Conservation (phyloP, 2,797 vertebrate genomes). For the Thripadectes ignobilis region DNA sequence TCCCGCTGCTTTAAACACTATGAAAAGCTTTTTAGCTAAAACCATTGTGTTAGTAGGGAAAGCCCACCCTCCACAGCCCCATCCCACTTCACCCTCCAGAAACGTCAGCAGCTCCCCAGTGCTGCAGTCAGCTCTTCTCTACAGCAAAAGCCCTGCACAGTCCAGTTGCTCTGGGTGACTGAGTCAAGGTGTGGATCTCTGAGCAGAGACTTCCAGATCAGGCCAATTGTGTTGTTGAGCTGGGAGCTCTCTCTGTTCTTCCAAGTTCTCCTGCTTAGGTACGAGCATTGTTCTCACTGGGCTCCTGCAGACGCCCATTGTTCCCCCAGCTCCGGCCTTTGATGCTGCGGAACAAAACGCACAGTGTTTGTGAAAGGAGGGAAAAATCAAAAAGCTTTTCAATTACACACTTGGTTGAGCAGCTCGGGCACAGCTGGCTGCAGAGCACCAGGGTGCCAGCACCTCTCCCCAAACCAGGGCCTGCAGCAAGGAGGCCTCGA, state of each 20-base stretch:
- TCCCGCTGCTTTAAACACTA: neutral
- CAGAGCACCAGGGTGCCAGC: neutral
- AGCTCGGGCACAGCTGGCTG: neutral
- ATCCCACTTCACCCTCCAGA: neutral
- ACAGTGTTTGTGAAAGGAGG: conserved; percentile 52
- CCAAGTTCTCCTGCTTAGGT: conserved; percentile 18
- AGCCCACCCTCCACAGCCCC: neutral
- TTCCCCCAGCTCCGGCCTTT: conserved; percentile 28
- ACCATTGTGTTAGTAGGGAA: neutral
- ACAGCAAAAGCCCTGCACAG: neutral
- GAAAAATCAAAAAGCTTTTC: conserved; percentile 33
- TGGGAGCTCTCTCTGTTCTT: conserved; percentile 53
- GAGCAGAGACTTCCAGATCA: conserved; percentile 13
- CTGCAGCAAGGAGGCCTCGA: neutral
- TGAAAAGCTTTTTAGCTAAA: neutral
- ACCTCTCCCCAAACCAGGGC: neutral
- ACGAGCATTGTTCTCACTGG: conserved; percentile 30
- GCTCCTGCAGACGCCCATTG: conserved; percentile 35
- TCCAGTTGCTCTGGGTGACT: neutral
- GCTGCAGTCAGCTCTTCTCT: neutral
- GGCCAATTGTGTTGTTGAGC: conserved; percentile 29
- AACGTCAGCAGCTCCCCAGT: neutral
- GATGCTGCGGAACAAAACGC: conserved; percentile 56
- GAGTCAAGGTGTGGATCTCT: neutral
- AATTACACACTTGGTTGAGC: conserved; percentile 43